Percentiles rank a stretch among this genome's conserved stretches.
phyloP scores from a whole-genome alignment of 2,113 vertebrate genomes.

The Cygnus buccinator region DNA sequence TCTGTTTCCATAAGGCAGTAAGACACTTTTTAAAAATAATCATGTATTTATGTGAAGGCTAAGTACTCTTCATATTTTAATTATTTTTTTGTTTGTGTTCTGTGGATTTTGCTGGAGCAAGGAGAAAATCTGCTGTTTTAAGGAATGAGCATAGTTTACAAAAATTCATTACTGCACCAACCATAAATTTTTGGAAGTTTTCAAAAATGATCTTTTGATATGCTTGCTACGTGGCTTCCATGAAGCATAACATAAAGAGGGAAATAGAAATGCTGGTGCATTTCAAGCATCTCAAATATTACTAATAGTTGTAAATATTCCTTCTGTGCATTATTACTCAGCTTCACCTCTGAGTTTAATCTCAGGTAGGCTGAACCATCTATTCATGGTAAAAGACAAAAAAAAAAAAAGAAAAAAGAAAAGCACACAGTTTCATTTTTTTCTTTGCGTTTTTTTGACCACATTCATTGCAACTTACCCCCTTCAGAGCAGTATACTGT shows the following conservation, averaged over 20 bases:
- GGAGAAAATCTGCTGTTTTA: neutral
- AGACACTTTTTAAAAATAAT: neutral
- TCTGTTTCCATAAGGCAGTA: neutral
- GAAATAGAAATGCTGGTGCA: neutral
- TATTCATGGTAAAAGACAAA: neutral
- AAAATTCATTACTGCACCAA: too few species aligned
- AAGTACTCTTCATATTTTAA: neutral
- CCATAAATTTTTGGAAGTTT: neutral
- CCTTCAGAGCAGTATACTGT: neutral
- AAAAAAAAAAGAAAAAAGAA: neutral
- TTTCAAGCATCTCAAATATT: neutral
- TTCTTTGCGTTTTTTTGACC: neutral
- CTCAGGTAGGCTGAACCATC: neutral
- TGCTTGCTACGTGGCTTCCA: accelerated
- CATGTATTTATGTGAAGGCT: neutral
- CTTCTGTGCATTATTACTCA: accelerated
- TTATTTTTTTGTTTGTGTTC: neutral
- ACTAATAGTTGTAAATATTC: neutral
- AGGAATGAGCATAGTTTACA: neutral
- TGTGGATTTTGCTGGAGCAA: neutral
- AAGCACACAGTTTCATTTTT: neutral
- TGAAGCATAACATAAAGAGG: accelerated
- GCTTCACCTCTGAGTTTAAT: neutral
- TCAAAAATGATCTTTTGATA: neutral
- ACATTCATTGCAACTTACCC: neutral